Evolutionary conservation across 2,888 invertebrate species (phyloP).

Genomic region (Entomobrya proxima): DNA sequence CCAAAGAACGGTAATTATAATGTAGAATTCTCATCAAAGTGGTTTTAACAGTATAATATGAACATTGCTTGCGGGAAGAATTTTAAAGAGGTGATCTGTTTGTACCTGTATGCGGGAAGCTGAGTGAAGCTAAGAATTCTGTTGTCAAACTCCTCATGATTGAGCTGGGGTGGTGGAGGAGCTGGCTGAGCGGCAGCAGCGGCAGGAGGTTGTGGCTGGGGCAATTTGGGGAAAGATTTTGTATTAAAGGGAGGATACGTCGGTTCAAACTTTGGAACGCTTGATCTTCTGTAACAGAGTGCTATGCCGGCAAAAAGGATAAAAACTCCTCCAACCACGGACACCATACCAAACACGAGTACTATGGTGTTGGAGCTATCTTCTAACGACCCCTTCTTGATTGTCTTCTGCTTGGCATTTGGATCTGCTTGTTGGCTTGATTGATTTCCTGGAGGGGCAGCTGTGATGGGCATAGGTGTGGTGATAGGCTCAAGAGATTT

Average conservation of each 20-base stretch:
- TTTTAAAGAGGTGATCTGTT: background rate
- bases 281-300: constrained; percentile 89
- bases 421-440: constrained; percentile 50
- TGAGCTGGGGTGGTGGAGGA: constrained; percentile 69
- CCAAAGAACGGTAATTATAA: constrained; percentile 30
- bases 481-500: constrained; percentile 81
- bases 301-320: constrained; percentile 99
- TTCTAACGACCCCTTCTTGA: constrained; percentile 85
- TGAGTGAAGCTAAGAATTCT: constrained; percentile 90
- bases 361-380: constrained; percentile 98
- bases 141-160: constrained; percentile 83
- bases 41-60: background rate
- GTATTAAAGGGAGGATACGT: constrained; percentile 74
- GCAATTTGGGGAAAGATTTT: constrained; percentile 73
- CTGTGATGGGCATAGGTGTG: constrained; percentile 75
- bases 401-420: constrained; percentile 62
- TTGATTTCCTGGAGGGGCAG: constrained; percentile 41
- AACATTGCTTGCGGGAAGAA: background rate
- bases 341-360: constrained; percentile 98
- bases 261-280: constrained; percentile 74
- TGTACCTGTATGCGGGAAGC: constrained; percentile 79
- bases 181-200: constrained; percentile 55
- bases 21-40: background rate
- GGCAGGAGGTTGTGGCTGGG: constrained; percentile 50
- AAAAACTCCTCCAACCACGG: constrained; percentile 99